Percentiles rank a stretch among this genome's conserved stretches.
Evolutionary conservation across 2,113 vertebrate species (phyloP).

Genomic region (Leptobrachium ailaonicum): DNA sequence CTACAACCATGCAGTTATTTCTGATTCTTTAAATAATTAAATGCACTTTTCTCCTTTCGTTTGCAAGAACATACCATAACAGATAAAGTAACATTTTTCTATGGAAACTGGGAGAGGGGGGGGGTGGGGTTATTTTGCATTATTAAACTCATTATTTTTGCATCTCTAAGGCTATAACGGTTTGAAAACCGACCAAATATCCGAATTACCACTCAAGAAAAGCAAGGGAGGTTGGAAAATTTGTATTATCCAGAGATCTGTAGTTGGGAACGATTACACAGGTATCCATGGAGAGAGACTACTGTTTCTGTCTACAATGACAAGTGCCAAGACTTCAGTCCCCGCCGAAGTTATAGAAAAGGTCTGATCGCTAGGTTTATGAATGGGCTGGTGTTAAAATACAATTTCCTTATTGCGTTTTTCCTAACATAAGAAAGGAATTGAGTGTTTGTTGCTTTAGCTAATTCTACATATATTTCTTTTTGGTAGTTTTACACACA

Average conservation of each 20-base stretch:
- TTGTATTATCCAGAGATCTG: slow-evolving; percentile 31
- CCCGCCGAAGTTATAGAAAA: slow-evolving; percentile 39
- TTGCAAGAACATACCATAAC: neutral
- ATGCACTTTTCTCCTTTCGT: neutral
- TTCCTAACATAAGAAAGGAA: slow-evolving; percentile 22
- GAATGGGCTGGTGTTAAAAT: slow-evolving; percentile 34
- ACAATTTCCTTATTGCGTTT: slow-evolving; percentile 37
- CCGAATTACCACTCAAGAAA: slow-evolving; percentile 26
- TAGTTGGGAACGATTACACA: slow-evolving; percentile 44
- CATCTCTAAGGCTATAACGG: slow-evolving; percentile 28
- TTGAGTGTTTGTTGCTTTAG: slow-evolving; percentile 38
- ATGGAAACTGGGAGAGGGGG: neutral
- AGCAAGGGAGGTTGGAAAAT: slow-evolving; percentile 39
- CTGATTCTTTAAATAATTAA: neutral
- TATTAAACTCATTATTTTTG: slow-evolving; percentile 24
- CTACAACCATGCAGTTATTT: no score
- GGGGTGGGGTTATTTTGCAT: neutral
- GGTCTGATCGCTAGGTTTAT: slow-evolving; percentile 15
- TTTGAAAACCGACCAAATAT: slow-evolving; percentile 41
- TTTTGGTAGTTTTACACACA: slow-evolving; percentile 30
- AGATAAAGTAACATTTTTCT: neutral
- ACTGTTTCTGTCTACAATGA: slow-evolving; percentile 48
- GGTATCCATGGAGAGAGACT: slow-evolving; percentile 47
- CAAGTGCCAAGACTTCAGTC: slow-evolving; percentile 37
- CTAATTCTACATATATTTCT: slow-evolving; percentile 26